Base-by-base conservation (phyloP, 2,113 vertebrate genomes). In the Sceloporus tristichus region DNA sequence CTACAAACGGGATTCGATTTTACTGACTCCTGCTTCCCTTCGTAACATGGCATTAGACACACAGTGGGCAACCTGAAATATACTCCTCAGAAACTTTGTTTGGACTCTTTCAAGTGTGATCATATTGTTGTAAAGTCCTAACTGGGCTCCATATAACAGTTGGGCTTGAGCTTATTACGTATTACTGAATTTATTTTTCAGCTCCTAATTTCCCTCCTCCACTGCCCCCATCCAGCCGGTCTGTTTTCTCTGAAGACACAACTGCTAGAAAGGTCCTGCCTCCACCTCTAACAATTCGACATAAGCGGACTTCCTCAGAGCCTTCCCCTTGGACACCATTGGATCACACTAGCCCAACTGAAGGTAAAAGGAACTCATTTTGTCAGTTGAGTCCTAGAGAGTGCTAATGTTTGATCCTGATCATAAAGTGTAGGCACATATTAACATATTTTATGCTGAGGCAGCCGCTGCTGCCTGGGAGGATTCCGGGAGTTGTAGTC, bases 221-320 rank as follows among this genome's bases (percentile, higher is more conserved):
- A 71, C 88, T 90, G 7, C 90, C 90, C 34, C 86, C 90, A 40
- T 86, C 91, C 71, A 95, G 88, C 80, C 92, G 62, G 0, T 88
- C 93, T 1, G 65, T 82, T 75, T 87, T 85, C 76, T 80, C 87
- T 90, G 91, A 85, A 56, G 93, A 94, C 71, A 89, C 87, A 74
- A 85, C 86, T 85, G 82, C 89, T 62, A 95, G 92, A 79, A 96
- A 91, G 82, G 82, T 84, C 16, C 42, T 76, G 70, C 23, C 34
- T 1, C 65, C 77, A 7, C 90, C 94, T 38, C 86, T 94, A 14
- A 92, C 85, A 82, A 94, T 94, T 73, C 94, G 95, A 23, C 96
- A 97, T 93, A 97, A 96, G 90, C 88, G 91, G 21, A 95, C 94
- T 16, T 93, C 95, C 27, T 97, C 95, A 0, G 96, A 97, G 87